phyloP scores from a whole-genome alignment of 2,888 invertebrate genomes.

The Dioctria rufipes region DNA sequence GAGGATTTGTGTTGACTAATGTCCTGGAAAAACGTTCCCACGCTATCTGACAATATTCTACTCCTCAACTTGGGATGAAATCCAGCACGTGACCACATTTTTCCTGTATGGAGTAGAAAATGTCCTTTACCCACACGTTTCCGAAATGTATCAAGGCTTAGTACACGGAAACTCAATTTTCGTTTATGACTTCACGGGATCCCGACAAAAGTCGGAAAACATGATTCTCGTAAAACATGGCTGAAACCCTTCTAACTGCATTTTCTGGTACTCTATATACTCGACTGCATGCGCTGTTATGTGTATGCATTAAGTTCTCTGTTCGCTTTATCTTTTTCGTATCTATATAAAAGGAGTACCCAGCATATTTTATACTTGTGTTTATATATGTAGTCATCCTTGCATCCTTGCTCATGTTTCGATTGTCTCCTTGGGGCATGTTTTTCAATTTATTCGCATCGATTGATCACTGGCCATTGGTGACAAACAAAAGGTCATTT shows the following conservation, averaged over 20 bases:
- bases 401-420: not conserved
- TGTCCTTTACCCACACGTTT: not conserved
- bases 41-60: conserved; percentile 4
- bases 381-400: conserved; percentile 6
- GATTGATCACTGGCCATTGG: conserved; percentile 56
- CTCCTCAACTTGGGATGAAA: not conserved
- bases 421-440: conserved; percentile 37
- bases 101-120: not conserved
- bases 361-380: not conserved
- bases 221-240: not conserved
- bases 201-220: not conserved
- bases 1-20: not conserved
- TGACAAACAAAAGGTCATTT: conserved; percentile 39
- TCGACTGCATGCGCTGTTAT: not conserved
- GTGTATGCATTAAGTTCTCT: not conserved
- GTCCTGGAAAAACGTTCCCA: not conserved
- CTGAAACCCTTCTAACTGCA: not conserved
- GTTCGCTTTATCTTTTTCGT: not conserved
- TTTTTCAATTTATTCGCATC: conserved; percentile 48
- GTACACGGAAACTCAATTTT: conserved; percentile 45
- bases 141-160: conserved; percentile 4
- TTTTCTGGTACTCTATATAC: not conserved
- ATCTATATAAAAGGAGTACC: not conserved
- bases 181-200: conserved; percentile 27
- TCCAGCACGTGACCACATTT: conserved; percentile 23